These are phyloP conservation scores for Caloenas nicobarica DNA, from an alignment of 2,113 vertebrate genomes.

Conservation along the genomic window DNA sequence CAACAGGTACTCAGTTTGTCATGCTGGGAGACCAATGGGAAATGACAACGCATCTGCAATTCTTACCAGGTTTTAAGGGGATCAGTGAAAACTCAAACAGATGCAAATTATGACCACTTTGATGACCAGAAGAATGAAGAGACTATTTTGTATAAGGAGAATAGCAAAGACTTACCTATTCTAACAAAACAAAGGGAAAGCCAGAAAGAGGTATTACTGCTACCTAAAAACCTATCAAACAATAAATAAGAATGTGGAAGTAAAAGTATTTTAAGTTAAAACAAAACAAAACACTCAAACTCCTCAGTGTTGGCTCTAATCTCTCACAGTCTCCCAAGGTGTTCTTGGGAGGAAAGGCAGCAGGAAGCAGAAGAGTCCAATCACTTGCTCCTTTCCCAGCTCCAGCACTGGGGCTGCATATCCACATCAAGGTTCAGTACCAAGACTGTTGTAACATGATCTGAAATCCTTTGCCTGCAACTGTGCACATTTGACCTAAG, in stretches of 20 bases:
- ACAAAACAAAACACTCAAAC: neutral
- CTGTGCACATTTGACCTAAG: neutral
- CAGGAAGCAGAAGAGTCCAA: neutral
- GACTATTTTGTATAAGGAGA: neutral
- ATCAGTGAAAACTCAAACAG: neutral
- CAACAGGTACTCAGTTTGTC: neutral
- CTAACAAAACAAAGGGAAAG: neutral
- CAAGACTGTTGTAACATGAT: neutral
- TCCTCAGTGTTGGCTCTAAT: neutral
- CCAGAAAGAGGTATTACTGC: neutral
- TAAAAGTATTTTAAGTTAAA: neutral
- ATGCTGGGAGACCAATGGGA: neutral
- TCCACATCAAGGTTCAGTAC: neutral
- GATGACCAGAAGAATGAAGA: neutral
- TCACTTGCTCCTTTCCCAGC: neutral
- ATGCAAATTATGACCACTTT: neutral
- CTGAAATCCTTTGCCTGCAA: neutral
- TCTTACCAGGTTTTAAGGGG: neutral
- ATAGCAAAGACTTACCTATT: neutral
- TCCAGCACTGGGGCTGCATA: neutral
- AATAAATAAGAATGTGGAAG: neutral
- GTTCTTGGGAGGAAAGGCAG: neutral
- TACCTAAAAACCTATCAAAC: neutral
- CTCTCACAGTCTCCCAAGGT: neutral
- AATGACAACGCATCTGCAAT: neutral